Percentiles rank a stretch among this genome's conserved stretches.
Conservation (phyloP, 2,113 vertebrate genomes). For the Axis porcinus region DNA sequence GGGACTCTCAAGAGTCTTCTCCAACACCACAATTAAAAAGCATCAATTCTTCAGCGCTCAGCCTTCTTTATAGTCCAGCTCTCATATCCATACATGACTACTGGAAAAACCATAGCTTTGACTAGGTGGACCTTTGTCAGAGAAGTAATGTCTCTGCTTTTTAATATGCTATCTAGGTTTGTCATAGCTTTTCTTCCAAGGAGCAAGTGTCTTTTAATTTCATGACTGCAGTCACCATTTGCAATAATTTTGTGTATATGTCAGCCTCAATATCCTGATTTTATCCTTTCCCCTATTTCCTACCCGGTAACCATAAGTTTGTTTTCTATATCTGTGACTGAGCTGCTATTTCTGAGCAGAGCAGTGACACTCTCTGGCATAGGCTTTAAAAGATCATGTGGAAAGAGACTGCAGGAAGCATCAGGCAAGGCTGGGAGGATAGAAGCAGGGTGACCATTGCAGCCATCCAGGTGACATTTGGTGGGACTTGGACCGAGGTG, state of each 20-base stretch:
- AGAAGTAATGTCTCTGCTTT: neutral
- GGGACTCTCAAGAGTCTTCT: neutral
- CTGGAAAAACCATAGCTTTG: neutral
- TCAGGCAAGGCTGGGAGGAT: fast-evolving
- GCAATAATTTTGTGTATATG: neutral
- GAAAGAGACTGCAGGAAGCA: neutral
- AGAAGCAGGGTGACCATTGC: neutral
- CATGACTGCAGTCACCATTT: neutral
- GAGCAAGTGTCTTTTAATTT: neutral
- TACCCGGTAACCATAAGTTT: neutral
- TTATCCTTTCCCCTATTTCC: neutral
- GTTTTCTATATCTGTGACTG: neutral
- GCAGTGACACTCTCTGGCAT: neutral
- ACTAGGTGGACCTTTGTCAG: neutral
- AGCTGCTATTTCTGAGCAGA: neutral
- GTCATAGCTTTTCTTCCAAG: neutral
- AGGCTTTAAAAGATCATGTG: neutral
- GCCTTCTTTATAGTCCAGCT: neutral
- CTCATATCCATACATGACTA: neutral
- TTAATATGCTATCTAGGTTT: neutral
- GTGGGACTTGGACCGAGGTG: fast-evolving
- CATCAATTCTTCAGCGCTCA: neutral
- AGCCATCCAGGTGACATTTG: neutral
- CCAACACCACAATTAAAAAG: neutral
- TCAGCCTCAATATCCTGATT: neutral